Evolutionary conservation across 2,888 invertebrate genomes (phyloP).

Genomic region (Cabera pusaria): DNA sequence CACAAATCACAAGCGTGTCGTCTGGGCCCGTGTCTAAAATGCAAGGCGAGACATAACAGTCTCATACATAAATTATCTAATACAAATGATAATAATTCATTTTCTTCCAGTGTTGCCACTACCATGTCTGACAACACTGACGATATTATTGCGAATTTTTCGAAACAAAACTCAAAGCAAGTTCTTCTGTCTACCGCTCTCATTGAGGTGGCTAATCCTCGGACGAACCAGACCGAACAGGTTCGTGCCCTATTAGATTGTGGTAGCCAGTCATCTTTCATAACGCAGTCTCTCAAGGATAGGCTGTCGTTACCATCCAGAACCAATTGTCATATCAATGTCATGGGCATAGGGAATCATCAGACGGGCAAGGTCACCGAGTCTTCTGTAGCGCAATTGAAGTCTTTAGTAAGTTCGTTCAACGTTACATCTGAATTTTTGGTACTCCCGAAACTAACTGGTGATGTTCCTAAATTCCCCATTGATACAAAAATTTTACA

Average conservation of each 20-base stretch:
- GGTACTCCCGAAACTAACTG: neutral
- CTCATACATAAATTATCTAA: constrained; percentile 28
- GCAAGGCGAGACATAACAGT: constrained; percentile 30
- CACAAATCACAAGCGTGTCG: constrained; percentile 29
- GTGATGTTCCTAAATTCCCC: neutral
- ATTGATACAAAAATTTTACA: neutral
- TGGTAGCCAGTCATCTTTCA: too few species aligned
- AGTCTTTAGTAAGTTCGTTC: neutral
- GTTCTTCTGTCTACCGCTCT: too few species aligned
- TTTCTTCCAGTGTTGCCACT: neutral
- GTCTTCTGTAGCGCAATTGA: neutral
- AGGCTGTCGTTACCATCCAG: too few species aligned
- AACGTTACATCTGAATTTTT: neutral
- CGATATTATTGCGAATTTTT: too few species aligned
- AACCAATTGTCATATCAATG: too few species aligned
- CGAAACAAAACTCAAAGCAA: too few species aligned
- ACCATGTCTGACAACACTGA: too few species aligned
- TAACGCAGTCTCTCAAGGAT: too few species aligned
- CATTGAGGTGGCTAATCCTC: too few species aligned
- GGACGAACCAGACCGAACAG: too few species aligned
- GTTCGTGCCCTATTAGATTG: too few species aligned
- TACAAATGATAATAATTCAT: too few species aligned
- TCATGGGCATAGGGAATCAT: neutral
- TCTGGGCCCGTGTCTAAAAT: constrained; percentile 32
- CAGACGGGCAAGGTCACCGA: neutral